Base-by-base conservation (phyloP, 1,140 invertebrate species). In the Pissodes strobi region DNA sequence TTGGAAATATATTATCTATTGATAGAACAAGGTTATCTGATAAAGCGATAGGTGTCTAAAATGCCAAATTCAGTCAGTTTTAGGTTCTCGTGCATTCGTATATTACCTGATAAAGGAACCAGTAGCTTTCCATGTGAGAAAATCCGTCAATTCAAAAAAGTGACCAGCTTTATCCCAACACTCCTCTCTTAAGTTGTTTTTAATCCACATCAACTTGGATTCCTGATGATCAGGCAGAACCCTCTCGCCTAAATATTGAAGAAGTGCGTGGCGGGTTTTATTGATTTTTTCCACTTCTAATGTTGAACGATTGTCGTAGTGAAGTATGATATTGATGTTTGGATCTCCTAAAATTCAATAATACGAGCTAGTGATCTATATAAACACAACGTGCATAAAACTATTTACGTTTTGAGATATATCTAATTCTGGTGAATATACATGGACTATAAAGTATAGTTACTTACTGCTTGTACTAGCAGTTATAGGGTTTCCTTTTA, bases 111-210 rank as follows among this genome's bases (percentile, higher is more conserved):
- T 86, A 59, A 88, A 79, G 45, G 81, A 84, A 39, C 85, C 87
- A 4, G 94, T 95, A 1, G 93, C 90, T 81, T 88, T 93, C 91
- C 92, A 97, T 1, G 94, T 95, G 4, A 98, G 78, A 76, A 90
- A 98, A 80, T 98, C 96, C 0, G 94, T 92, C n/a, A 98, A 81
- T 81, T 97, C 95, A 80, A 98, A 94, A 65, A 94, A 90, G 56
- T 88, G 82, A 30, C 84, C 84, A 45, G 86, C 85, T 58, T 85
- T 84, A 3, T 80, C 57, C 88, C 89, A 96, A 62, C 84, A 87
- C 17, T 81, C 78, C 6, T 83, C 64, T 6, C 82, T 77, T 23
- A 94, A 73, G 81, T 95, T 86, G 74, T 84, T 86, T 74, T 98
- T 97, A 0, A 98, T 74, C 96, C 96, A 98, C 0, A 97, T 75